phyloP scores from a whole-genome alignment of 2,797 vertebrate genomes.

The Limosa lapponica region DNA sequence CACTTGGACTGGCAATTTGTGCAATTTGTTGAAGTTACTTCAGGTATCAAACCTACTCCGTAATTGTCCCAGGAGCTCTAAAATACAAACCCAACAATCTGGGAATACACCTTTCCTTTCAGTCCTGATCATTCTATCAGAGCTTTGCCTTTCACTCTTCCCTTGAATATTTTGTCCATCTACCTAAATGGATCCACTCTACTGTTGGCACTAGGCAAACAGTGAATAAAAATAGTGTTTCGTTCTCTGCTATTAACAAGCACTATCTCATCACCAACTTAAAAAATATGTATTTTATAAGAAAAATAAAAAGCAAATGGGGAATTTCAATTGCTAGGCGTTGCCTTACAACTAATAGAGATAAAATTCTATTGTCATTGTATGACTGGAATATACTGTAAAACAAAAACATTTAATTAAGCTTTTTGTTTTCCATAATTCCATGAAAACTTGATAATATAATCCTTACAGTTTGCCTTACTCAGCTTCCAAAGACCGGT shows the following conservation, averaged over 20 bases:
- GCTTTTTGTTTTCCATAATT: constrained; percentile 16
- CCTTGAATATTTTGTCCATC: neutral
- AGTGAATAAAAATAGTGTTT: neutral
- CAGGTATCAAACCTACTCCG: neutral
- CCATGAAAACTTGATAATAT: constrained; percentile 42
- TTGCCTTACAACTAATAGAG: neutral
- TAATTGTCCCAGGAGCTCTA: neutral
- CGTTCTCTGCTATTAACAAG: neutral
- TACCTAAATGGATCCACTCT: neutral
- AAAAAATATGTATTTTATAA: neutral
- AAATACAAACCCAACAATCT: neutral
- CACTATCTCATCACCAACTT: neutral
- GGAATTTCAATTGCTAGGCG: neutral
- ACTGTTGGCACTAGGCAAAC: neutral
- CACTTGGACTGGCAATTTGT: neutral
- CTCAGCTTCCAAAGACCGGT: constrained; percentile 19
- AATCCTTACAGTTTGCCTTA: constrained; percentile 25
- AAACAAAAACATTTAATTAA: constrained; percentile 34
- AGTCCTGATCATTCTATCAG: neutral
- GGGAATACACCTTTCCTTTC: neutral
- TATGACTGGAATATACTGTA: constrained; percentile 4
- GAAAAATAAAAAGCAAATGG: neutral
- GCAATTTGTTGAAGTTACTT: neutral
- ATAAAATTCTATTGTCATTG: constrained; percentile 30
- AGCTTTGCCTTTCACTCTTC: neutral